Evolutionary conservation across 1,140 invertebrate species (phyloP), one percentile per base, ranked within the genome.

Genomic region (Brachionus calyciflorus): DNA sequence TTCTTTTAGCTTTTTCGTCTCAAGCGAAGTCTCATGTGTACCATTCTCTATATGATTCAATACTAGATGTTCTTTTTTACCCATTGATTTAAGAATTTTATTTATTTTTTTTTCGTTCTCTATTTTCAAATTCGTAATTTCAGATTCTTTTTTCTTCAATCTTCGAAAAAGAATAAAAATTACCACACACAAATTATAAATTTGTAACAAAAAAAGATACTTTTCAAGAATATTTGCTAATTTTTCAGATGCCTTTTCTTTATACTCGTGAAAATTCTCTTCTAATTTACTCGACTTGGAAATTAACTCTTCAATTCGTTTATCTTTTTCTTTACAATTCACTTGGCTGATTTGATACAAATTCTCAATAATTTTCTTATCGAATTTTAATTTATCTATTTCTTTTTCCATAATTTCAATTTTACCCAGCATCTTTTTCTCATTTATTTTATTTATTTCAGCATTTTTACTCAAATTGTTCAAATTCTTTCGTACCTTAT

Each of bases 61-160:
- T n/a, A n/a, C 44, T 7, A 24, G 30, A n/a, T 17, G n/a, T 12
- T 28, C 6, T 44, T n/a, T 65, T 65, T 44, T 65, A 12, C 41
- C 60, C 12, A 21, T 0, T 14, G 30, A n/a, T n/a, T 46, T 65
- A 24, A 65, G 14, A 44, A 65, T 44, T 26, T 65, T 65, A 7
- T 4, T 21, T 30, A 65, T 65, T 65, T 65, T 65, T 65, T 44
- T 65, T 65, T 65, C 60, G 28, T 65, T 44, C 5, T 65, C 60
- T 12, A 26, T 24, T 26, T 28, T 65, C 17, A 65, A 26, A 41
- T 24, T 41, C 0, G 17, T 14, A 2, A 65, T 12, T 21, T 65
- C 60, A 1, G 33, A 44, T 2, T 65, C 60, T 46, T 65, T 65
- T 65, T 41, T 65, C 24, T 65, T 65, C 17, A 65, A 44, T 24